These are phyloP conservation scores for Aquatica leii DNA, from an alignment of 2,888 invertebrate genomes.

Conservation along the genomic window DNA sequence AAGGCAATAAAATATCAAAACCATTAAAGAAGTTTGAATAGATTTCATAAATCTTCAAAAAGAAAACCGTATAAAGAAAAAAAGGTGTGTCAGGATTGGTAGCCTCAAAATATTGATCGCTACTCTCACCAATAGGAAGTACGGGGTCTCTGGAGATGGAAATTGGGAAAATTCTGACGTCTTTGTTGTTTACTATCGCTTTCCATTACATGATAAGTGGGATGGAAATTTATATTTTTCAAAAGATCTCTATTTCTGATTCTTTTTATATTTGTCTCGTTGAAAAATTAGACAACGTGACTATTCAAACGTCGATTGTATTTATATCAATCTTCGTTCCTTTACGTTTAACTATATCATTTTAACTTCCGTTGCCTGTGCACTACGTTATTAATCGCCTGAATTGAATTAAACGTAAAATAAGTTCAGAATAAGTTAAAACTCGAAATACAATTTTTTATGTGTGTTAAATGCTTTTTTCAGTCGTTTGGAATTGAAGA, in stretches of 20 bases:
- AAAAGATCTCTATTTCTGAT: not conserved
- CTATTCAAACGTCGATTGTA: not conserved
- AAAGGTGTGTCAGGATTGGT: constrained; percentile 29
- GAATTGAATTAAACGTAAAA: too few relatives aligned
- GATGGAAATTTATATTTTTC: constrained; percentile 17
- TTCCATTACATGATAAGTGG: constrained; percentile 18
- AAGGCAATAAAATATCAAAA: constrained; percentile 21
- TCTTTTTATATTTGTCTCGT: constrained; percentile 17
- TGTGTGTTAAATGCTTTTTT: too few relatives aligned
- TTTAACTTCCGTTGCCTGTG: not conserved
- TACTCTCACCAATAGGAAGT: constrained; percentile 29
- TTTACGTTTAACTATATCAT: not conserved
- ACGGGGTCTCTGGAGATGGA: constrained; percentile 27
- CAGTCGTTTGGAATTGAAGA: too few relatives aligned
- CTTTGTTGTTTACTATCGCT: constrained; percentile 9
- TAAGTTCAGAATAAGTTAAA: too few relatives aligned
- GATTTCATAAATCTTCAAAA: constrained; percentile 34
- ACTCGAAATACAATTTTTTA: too few relatives aligned
- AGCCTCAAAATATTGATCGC: constrained; percentile 36
- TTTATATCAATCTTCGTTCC: not conserved
- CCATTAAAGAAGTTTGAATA: constrained; percentile 25
- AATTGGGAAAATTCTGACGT: constrained; percentile 26
- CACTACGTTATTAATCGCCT: too few relatives aligned
- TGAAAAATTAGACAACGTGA: constrained; percentile 18
- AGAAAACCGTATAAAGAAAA: constrained; percentile 22